A percentile compares a stretch with the other conserved stretches of the same genome.
Conservation (phyloP, 2,888 invertebrate species). For the Eupelmus urozonus region DNA sequence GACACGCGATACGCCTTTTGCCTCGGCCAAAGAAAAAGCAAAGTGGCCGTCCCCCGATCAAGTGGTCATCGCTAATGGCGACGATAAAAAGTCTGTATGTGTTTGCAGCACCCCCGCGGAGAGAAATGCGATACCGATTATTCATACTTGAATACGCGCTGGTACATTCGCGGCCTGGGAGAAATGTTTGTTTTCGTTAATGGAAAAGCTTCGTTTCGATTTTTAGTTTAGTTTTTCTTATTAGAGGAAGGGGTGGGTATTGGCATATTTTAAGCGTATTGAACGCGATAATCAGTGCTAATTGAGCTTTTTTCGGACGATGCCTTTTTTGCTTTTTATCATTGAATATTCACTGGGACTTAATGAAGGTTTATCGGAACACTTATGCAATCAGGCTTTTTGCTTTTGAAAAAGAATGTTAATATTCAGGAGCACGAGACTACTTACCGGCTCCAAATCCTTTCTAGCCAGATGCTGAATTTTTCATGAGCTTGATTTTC, state of each 20-base stretch:
- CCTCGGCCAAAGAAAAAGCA: slow-evolving; percentile 36
- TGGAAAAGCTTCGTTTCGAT: slow-evolving; percentile 8
- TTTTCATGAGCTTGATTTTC: no score
- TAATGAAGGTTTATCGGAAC: no score
- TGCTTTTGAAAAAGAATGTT: no score
- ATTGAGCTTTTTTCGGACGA: background rate
- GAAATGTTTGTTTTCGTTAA: slow-evolving; percentile 29
- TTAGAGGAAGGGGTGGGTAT: background rate
- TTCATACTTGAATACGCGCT: slow-evolving; percentile 45
- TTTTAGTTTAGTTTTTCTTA: slow-evolving; percentile 18
- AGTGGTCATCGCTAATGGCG: slow-evolving; percentile 73
- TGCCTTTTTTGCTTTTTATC: no score
- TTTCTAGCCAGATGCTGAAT: no score
- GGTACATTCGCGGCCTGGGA: background rate
- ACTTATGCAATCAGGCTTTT: no score
- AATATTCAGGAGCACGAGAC: no score
- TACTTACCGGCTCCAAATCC: no score
- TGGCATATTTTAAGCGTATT: background rate
- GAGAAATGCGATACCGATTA: slow-evolving; percentile 56
- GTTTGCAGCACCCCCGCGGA: slow-evolving; percentile 63
- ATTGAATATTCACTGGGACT: no score
- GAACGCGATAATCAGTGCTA: background rate
- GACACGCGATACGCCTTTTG: slow-evolving; percentile 73
- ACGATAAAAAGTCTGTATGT: slow-evolving; percentile 68
- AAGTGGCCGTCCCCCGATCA: slow-evolving; percentile 62